A percentile compares a stretch with the other conserved stretches of the same genome.
phyloP scores from a whole-genome alignment of 2,888 invertebrate species.

The Nemapogon koenigi region DNA sequence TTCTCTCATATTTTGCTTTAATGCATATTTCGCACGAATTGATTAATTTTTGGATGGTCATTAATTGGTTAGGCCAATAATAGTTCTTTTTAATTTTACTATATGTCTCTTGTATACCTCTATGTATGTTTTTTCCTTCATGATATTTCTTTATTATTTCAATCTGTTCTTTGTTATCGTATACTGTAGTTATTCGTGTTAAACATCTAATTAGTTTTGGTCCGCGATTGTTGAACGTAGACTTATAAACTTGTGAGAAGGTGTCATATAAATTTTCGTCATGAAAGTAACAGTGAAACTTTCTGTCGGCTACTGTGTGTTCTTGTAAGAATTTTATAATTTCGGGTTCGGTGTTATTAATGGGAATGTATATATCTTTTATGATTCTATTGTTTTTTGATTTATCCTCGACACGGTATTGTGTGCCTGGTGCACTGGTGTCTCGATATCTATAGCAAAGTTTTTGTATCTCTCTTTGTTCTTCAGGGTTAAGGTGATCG shows the following conservation, averaged over 20 bases:
- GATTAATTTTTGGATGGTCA: slow-evolving; percentile 19
- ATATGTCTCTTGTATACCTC: slow-evolving; percentile 10
- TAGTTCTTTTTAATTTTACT: slow-evolving; percentile 8
- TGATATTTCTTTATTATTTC: slow-evolving; percentile 15
- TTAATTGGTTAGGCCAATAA: slow-evolving; percentile 13
- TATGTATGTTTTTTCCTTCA: slow-evolving; percentile 15
- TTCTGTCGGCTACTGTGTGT: slow-evolving; percentile 16
- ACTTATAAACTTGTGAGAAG: slow-evolving; percentile 15
- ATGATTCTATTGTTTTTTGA: slow-evolving; percentile 15
- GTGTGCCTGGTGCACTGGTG: slow-evolving; percentile 15
- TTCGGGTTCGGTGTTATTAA: slow-evolving; percentile 17
- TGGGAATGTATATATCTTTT: slow-evolving; percentile 17
- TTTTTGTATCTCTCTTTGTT: slow-evolving; percentile 1
- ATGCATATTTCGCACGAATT: too few relatives aligned
- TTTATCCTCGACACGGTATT: slow-evolving; percentile 18
- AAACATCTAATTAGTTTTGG: slow-evolving; percentile 17
- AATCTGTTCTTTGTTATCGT: slow-evolving; percentile 14
- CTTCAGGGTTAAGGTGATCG: slow-evolving; percentile 1
- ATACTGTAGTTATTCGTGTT: slow-evolving; percentile 16
- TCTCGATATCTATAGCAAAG: slow-evolving; percentile 4
- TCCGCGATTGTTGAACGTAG: slow-evolving; percentile 18
- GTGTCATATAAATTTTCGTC: slow-evolving; percentile 16
- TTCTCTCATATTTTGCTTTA: slow-evolving; percentile 22
- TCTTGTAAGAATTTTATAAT: slow-evolving; percentile 15
- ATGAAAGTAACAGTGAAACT: slow-evolving; percentile 16